These are phyloP conservation scores for Channa argus DNA, from an alignment of 2,113 vertebrate genomes.

Conservation along the genomic window DNA sequence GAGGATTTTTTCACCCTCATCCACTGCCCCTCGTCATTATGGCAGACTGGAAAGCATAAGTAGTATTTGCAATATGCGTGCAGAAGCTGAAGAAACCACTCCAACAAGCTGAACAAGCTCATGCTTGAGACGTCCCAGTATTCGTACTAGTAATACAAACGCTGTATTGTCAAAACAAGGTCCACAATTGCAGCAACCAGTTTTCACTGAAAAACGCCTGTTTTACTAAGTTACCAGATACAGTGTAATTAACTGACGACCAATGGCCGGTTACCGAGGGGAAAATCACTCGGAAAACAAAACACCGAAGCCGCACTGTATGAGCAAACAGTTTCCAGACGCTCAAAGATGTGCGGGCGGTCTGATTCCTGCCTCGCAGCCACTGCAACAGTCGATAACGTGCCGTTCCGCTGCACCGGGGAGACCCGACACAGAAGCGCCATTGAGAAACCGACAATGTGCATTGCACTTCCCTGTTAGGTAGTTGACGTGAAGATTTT, in stretches of 20 bases:
- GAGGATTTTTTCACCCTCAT: background rate
- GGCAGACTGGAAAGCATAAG: background rate
- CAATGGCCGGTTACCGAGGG: conserved; percentile 14
- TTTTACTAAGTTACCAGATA: conserved; percentile 11
- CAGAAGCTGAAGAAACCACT: conserved; percentile 50
- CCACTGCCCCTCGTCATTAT: background rate
- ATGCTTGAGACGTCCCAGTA: conserved; percentile 16
- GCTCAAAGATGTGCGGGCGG: conserved; percentile 27
- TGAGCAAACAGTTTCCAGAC: conserved; percentile 61
- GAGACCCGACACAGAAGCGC: conserved; percentile 17
- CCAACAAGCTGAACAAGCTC: conserved; percentile 51
- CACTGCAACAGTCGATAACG: conserved; percentile 30
- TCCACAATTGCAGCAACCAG: conserved; percentile 46
- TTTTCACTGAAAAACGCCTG: background rate
- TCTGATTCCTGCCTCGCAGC: conserved; percentile 29
- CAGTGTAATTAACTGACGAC: background rate
- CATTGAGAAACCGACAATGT: background rate
- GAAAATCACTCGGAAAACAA: conserved; percentile 34
- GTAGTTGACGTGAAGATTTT: rapidly evolving
- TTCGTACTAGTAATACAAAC: background rate
- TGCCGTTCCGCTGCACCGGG: conserved; percentile 21
- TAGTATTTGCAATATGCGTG: background rate
- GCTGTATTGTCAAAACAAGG: background rate
- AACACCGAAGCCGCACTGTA: conserved; percentile 12
- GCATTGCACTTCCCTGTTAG: rapidly evolving